These are phyloP conservation scores for Branchinecta lindahli DNA, from an alignment of 1,140 invertebrate species.

Conservation along the genomic window DNA sequence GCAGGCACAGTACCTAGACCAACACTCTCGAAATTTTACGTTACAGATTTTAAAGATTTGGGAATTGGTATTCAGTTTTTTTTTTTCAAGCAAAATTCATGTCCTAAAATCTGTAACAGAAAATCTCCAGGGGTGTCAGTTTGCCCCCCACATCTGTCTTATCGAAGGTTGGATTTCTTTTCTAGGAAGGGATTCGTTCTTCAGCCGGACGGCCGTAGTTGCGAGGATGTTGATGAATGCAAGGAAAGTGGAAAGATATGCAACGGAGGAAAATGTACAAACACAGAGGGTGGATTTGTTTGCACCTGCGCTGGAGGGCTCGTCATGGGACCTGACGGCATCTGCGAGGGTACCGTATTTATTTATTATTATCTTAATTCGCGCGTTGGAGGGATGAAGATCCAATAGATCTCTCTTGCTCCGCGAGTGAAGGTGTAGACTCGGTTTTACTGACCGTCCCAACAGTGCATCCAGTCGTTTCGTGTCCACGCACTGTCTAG, in stretches of 20 bases:
- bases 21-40: too few species aligned
- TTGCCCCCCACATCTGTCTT: too few species aligned
- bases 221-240: constrained; percentile 51
- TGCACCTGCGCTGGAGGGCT: constrained; percentile 63
- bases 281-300: constrained; percentile 54
- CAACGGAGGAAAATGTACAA: constrained; percentile 63
- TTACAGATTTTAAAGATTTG: too few species aligned
- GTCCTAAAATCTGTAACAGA: too few species aligned
- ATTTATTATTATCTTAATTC: neutral
- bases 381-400: neutral
- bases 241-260: constrained; percentile 60
- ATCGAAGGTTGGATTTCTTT: constrained; percentile 20
- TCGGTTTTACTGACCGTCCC: too few species aligned
- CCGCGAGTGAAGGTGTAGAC: too few species aligned
- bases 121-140: too few species aligned
- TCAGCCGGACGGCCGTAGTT: constrained; percentile 32
- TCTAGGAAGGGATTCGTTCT: constrained; percentile 32
- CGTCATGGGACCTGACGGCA: constrained; percentile 46
- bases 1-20: too few species aligned
- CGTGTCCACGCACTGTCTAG: too few species aligned
- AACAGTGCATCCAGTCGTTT: too few species aligned
- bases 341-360: constrained; percentile 43
- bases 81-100: too few species aligned
- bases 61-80: too few species aligned
- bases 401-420: constrained; percentile 5